phyloP scores from a whole-genome alignment of 2,797 vertebrate species.

The Labroides dimidiatus region DNA sequence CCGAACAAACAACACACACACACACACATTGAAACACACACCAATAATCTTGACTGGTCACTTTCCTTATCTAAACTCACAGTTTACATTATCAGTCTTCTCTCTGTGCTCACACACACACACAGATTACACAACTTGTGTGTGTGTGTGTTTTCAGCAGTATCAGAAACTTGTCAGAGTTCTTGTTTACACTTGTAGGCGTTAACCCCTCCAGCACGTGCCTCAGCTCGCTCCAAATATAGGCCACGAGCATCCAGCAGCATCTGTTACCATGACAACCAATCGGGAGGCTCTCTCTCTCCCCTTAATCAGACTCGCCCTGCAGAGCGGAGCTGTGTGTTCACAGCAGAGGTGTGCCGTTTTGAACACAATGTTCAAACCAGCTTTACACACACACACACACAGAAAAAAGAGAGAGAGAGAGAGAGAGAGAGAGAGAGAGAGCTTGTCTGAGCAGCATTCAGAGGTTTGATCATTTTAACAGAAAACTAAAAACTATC shows the following conservation, averaged over 20 bases:
- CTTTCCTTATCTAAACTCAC: background rate
- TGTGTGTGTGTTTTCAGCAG: slow-evolving; percentile 23
- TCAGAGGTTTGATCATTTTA: too few species aligned
- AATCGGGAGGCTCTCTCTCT: slow-evolving; percentile 24
- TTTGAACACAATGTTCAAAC: slow-evolving; percentile 1
- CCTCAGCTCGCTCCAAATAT: slow-evolving; percentile 76
- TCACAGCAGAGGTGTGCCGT: slow-evolving; percentile 12
- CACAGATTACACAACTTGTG: slow-evolving; percentile 2
- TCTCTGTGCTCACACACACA: background rate
- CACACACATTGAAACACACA: background rate
- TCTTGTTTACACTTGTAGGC: slow-evolving; percentile 71
- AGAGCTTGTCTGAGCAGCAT: too few species aligned
- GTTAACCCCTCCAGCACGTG: slow-evolving; percentile 73
- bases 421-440: too few species aligned
- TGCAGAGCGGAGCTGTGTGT: slow-evolving; percentile 27
- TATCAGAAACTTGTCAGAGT: slow-evolving; percentile 54
- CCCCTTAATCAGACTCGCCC: slow-evolving; percentile 32
- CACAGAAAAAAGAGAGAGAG: too few species aligned
- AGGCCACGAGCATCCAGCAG: slow-evolving; percentile 66
- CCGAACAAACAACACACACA: background rate
- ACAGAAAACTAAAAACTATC: too few species aligned
- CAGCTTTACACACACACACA: too few species aligned
- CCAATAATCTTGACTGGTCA: background rate
- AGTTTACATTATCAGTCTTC: background rate
- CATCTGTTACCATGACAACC: slow-evolving; percentile 76